Conservation (phyloP, 2,888 invertebrate species). For the Shargacucullia verbasci region DNA sequence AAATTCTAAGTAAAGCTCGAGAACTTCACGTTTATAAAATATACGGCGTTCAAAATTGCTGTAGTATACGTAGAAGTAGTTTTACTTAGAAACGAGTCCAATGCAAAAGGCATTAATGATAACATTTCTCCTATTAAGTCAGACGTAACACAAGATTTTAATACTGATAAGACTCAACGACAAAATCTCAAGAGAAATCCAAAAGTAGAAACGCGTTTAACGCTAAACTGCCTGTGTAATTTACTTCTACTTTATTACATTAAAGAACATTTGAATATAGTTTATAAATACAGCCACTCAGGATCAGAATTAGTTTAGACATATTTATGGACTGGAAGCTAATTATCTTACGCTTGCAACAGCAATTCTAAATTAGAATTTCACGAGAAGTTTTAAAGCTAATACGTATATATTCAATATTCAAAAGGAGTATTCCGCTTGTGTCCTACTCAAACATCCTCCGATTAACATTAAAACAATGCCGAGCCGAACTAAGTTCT, state of each 20-base stretch:
- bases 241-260: conserved; percentile 23
- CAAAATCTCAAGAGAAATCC: background rate
- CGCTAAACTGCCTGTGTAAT: conserved; percentile 32
- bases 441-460: conserved; percentile 71
- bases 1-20: conserved; percentile 26
- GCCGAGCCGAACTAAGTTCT: conserved; percentile 64
- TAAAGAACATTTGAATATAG: conserved; percentile 39
- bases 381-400: conserved; percentile 67
- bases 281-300: conserved; percentile 41
- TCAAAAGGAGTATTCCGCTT: conserved; percentile 61
- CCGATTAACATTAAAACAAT: conserved; percentile 78
- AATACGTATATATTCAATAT: conserved; percentile 51
- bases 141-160: background rate
- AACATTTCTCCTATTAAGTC: background rate
- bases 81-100: background rate
- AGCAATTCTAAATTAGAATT: conserved; percentile 71
- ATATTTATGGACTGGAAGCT: conserved; percentile 70
- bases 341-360: conserved; percentile 72
- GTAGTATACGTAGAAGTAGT: background rate
- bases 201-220: conserved; percentile 5
- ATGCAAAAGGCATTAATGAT: no score
- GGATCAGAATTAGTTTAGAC: conserved; percentile 61
- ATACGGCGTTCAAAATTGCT: conserved; percentile 23
- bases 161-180: background rate
- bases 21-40: conserved; percentile 21